Percentiles rank a stretch among this genome's conserved stretches.
Conservation (phyloP, 2,888 invertebrate species). For the Embidobia sp. region DNA sequence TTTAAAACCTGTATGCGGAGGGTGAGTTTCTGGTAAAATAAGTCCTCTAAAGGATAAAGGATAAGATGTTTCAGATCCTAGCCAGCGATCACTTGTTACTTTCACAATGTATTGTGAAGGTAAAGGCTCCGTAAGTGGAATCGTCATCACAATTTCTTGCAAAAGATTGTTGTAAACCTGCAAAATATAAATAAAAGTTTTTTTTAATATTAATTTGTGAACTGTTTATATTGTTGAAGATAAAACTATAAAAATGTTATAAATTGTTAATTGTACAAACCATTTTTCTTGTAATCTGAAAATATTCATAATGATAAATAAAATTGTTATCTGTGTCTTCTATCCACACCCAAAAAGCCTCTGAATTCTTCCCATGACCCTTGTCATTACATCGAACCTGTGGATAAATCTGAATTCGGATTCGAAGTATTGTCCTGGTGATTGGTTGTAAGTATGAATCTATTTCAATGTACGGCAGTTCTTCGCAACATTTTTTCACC, state of each 20-base stretch:
- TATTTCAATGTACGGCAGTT: slow-evolving; percentile 92
- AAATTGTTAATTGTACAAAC: slow-evolving; percentile 80
- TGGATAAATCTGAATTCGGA: slow-evolving; percentile 90
- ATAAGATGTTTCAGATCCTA: slow-evolving; percentile 84
- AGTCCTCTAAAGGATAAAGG: slow-evolving; percentile 91
- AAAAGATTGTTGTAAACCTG: slow-evolving; percentile 85
- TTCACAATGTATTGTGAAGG: slow-evolving; percentile 96
- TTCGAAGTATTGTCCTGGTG: slow-evolving; percentile 93
- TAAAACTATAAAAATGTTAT: no score
- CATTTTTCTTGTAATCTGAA: slow-evolving; percentile 91
- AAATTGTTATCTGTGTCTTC: slow-evolving; percentile 97
- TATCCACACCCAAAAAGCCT: slow-evolving; percentile 99
- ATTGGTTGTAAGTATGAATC: slow-evolving; percentile 96
- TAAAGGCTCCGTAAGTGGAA: slow-evolving; percentile 94
- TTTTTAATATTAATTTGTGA: not conserved
- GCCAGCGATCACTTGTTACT: slow-evolving; percentile 93
- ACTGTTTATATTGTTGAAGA: no score
- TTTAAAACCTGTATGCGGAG: slow-evolving; percentile 91
- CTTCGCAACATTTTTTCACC: slow-evolving; percentile 91
- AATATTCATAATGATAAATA: slow-evolving; percentile 98
- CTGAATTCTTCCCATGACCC: slow-evolving; percentile 92
- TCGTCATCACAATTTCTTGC: slow-evolving; percentile 95
- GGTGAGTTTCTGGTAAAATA: slow-evolving; percentile 94
- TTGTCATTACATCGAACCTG: slow-evolving; percentile 93
- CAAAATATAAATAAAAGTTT: slow-evolving; percentile 11